These are phyloP conservation scores for Myopa testacea DNA, from an alignment of 2,888 invertebrate genomes.

Conservation along the genomic window DNA sequence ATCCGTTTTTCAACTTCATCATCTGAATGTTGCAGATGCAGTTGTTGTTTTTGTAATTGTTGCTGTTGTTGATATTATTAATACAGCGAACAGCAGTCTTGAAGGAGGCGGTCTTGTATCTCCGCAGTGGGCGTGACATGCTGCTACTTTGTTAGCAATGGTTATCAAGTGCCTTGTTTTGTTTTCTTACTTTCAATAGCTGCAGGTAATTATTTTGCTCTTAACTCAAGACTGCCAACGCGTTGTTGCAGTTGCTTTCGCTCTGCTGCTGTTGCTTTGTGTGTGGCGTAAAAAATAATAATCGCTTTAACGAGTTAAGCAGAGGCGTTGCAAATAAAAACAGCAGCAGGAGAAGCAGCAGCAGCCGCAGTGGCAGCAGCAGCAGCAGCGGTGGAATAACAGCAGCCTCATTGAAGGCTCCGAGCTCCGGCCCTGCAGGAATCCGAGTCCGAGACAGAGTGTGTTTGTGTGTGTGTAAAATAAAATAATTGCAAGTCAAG, in stretches of 20 bases:
- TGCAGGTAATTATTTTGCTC: constrained; percentile 33
- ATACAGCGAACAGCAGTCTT: background rate
- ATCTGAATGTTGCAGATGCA: background rate
- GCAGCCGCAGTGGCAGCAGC: constrained; percentile 9
- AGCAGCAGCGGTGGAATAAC: background rate
- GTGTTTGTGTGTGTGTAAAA: background rate
- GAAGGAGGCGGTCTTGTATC: background rate
- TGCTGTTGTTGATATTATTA: background rate
- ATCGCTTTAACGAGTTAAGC: constrained; percentile 33
- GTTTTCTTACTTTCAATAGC: constrained; percentile 6
- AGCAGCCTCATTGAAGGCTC: background rate
- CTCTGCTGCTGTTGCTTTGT: background rate
- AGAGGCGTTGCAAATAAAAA: background rate
- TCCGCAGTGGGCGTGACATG: constrained; percentile 5
- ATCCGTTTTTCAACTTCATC: background rate
- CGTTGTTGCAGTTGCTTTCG: constrained; percentile 5
- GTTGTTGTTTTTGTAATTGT: background rate
- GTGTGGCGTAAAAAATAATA: constrained; percentile 22
- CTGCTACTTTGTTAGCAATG: background rate
- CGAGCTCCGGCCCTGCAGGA: background rate
- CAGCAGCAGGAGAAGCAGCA: background rate
- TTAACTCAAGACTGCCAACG: background rate
- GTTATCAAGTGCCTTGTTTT: constrained; percentile 15
- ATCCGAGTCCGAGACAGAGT: too few relatives aligned
- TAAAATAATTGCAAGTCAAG: constrained; percentile 4